Conservation (phyloP, 2,113 vertebrate species). For the Aegotheles bennettii region DNA sequence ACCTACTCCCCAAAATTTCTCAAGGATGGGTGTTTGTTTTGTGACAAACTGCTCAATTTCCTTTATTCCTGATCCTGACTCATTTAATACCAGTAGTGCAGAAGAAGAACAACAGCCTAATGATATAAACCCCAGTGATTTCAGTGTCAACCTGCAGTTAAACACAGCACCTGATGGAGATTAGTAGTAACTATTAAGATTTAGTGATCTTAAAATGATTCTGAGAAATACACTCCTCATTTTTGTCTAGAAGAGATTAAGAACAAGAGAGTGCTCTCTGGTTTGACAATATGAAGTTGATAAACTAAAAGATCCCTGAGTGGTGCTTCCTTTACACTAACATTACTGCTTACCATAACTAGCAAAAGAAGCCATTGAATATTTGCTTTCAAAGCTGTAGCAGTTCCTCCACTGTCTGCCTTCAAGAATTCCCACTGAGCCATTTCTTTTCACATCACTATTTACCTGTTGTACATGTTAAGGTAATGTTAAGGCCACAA, state of each 20-base stretch:
- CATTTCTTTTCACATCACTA: not conserved
- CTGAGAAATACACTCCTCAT: not conserved
- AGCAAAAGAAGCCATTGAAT: accelerated
- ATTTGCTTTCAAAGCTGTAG: not conserved
- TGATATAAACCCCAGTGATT: not conserved
- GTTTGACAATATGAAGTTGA: not conserved
- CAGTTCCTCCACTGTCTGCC: not conserved
- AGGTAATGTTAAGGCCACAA: not conserved
- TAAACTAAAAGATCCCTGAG: not conserved
- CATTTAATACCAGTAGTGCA: not conserved
- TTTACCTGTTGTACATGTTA: not conserved
- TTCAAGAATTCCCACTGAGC: not conserved
- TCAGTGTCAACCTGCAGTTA: not conserved
- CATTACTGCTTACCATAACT: not conserved
- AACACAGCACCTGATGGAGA: not conserved
- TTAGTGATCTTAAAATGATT: not conserved
- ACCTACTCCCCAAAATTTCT: not conserved
- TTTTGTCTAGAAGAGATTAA: not conserved
- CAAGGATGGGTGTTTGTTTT: not conserved
- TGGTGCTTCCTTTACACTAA: not conserved
- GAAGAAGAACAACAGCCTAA: not conserved
- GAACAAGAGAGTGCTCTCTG: not conserved
- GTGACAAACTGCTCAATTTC: not conserved
- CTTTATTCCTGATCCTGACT: not conserved
- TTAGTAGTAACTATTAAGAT: not conserved